Evolutionary conservation across 2,797 vertebrate genomes (phyloP).

Genomic region (Sciurus carolinensis): DNA sequence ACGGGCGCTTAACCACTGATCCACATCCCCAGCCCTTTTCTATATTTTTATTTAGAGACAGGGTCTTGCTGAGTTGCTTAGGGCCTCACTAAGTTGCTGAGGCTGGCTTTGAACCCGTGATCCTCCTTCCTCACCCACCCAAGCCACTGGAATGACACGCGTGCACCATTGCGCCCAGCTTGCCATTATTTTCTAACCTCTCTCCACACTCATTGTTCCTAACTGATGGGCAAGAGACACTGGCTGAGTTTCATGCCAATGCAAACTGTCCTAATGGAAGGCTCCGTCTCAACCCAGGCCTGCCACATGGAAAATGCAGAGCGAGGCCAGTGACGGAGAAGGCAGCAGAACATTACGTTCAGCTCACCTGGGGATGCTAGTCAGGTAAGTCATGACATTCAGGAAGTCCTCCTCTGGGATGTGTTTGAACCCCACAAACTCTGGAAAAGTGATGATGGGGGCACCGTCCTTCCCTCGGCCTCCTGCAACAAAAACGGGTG

Average conservation of each 20-base stretch:
- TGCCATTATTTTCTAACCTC: background rate
- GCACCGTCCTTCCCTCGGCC: constrained; percentile 96
- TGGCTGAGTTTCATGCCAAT: background rate
- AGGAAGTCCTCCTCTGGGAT: constrained; percentile 96
- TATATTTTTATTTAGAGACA: too few relatives aligned
- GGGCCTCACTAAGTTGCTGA: too few relatives aligned
- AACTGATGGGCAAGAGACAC: background rate
- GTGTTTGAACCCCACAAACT: constrained; percentile 95
- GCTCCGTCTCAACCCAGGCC: background rate
- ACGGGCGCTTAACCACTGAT: too few relatives aligned
- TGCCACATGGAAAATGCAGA: rapidly evolving
- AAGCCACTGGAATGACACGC: too few relatives aligned
- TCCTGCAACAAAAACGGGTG: constrained; percentile 89
- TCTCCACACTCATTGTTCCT: background rate
- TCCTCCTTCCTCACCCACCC: too few relatives aligned
- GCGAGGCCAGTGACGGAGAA: rapidly evolving
- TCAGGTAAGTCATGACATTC: constrained; percentile 96
- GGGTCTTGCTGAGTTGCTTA: too few relatives aligned
- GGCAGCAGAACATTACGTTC: background rate
- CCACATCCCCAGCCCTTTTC: too few relatives aligned
- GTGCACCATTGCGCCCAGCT: too few relatives aligned
- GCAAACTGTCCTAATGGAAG: background rate
- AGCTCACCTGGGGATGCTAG: constrained; percentile 96
- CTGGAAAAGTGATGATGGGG: constrained; percentile 97
- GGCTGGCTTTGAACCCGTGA: too few relatives aligned